Evolutionary conservation across 2,797 vertebrate genomes (phyloP), one percentile per base, ranked within the genome.

Genomic region (Hirundo rustica): DNA sequence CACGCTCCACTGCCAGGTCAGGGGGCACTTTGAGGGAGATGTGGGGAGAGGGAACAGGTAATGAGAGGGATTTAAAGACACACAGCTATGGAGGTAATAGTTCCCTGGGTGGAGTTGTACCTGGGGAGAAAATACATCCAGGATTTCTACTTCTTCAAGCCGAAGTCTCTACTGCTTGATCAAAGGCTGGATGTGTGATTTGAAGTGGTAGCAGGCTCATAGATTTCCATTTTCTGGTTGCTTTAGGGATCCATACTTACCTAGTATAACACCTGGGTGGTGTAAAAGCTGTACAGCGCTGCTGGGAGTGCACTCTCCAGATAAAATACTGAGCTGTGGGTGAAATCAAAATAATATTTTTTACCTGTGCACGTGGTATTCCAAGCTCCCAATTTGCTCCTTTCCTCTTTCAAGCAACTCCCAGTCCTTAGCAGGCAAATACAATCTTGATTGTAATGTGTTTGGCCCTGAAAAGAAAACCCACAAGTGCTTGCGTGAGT

Each of bases 341-440:
- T 70, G 38, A 83, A 85, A 25, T 18, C 48, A 44, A 34, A 44
- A 25, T 44, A 40, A 3, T 73, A n/a, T 82, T 90, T 81, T 47
- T 47, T 72, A 36, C 20, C 48, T 38, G 1, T 42, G 16, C 45
- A 48, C 0, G 0, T 50, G 50, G 18, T n/a, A 17, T 61, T 80
- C 20, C 34, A 84, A 50, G 50, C 32, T 38, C 58, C 44, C 62
- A 40, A 9, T 38, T 65, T 53, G 16, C 40, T 71, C 23, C 27
- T 26, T 55, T 71, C 7, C 27, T 68, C 26, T 51, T 65, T 38
- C 34, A 54, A 25, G 54, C 0, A 3, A 25, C 8, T 95, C 10
- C 32, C 42, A 36, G 14, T 60, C 62, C 32, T 83, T 73, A 42
- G 18, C 8, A 51, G 36, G 20, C 11, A 5, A 29, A 27, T 20